phyloP scores from a whole-genome alignment of 1,140 invertebrate genomes.

The Pantala flavescens region DNA sequence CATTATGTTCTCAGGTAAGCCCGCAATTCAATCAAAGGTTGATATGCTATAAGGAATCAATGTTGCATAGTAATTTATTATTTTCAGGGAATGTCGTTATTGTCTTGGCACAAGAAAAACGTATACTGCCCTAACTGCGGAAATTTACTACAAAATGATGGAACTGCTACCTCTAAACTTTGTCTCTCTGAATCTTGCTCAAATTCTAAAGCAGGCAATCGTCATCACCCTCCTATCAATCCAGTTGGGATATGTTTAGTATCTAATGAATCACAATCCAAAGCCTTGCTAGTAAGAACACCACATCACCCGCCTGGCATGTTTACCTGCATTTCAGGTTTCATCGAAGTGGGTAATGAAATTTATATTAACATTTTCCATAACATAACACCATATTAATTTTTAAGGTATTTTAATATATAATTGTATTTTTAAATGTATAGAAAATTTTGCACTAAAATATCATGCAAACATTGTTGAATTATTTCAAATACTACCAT shows the following conservation, averaged over 20 bases:
- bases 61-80: neutral
- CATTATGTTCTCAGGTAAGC: neutral
- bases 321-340: conserved; percentile 48
- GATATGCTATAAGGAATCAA: neutral
- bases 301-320: conserved; percentile 40
- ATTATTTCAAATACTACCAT: too few relatives aligned
- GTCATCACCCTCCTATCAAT: conserved; percentile 29
- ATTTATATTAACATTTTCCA: neutral
- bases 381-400: too few relatives aligned
- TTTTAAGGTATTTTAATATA: too few relatives aligned
- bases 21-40: neutral
- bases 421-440: too few relatives aligned
- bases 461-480: too few relatives aligned
- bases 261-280: conserved; percentile 34
- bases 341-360: conserved; percentile 41
- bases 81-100: neutral
- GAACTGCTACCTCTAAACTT: neutral
- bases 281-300: conserved; percentile 41
- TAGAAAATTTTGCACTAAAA: too few relatives aligned
- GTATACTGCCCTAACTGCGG: neutral
- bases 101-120: neutral
- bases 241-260: conserved; percentile 48
- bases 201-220: neutral
- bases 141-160: neutral
- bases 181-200: neutral